Base-by-base conservation (phyloP, 2,888 invertebrate genomes). In the Trilocha varians region DNA sequence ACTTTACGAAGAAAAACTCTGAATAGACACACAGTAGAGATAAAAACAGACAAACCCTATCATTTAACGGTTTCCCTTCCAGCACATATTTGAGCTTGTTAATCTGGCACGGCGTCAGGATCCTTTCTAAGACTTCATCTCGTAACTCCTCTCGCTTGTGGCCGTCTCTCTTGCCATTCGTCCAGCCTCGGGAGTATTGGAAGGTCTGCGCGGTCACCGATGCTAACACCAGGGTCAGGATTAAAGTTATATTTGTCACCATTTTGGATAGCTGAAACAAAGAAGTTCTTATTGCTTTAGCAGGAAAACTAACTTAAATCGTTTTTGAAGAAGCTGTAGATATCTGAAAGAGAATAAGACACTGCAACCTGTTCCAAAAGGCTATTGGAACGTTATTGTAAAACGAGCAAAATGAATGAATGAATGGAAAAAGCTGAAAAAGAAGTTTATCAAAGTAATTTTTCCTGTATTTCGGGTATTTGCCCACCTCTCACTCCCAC, bases 101-200 rank as follows among this genome's bases (percentile, higher is more conserved):
- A 51, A 87, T 63, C 49, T 87, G 87, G 53, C 88, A 88, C 1
- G 82, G 87, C 16, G 65, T 70, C 4, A 87, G 60, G 38, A 82
- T 65, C 50, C 60, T 69, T 50, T 80, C 79, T 15, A 85, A 43
- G 32, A 65, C 53, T 1, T 73, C 43, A 1, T 76, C 74, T 15
- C 56, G 63, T 4, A 59, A 40, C 3, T 66, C 62, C 1, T 68
- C 69, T 2, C 57, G 52, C 45, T 56, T 65, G 44, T 67, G 71
- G 0, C 78, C 77, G 39, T 72, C 78, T 1, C 91, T 73, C 57
- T 91, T 91, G 15, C 93, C 93, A 59, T 91, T 92, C 47, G 91
- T 92, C 93, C 93, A 93, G 4, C 93, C 93, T 0, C 90, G 79
- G 34, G 92, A 93, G 70, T 93, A 93, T 60, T 93, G 92, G 78